phyloP scores from a whole-genome alignment of 1,140 invertebrate species.

The Stratiolaelaps scimitus region DNA sequence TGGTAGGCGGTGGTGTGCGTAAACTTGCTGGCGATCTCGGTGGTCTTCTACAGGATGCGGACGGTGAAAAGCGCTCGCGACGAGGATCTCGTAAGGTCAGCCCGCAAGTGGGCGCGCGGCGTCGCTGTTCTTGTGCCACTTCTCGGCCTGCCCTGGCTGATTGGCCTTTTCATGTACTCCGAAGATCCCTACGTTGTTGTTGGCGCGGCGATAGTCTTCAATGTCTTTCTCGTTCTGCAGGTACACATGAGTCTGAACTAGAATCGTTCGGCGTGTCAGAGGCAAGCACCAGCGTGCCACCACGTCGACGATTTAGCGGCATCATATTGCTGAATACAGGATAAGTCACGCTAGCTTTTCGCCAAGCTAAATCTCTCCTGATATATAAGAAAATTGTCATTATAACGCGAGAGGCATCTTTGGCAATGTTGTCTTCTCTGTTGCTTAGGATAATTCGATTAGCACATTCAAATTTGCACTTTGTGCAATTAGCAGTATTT shows the following conservation, averaged over 20 bases:
- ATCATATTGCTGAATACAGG: no score
- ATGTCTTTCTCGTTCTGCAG: slow-evolving; percentile 14
- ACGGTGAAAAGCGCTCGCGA: background rate
- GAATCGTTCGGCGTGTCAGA: no score
- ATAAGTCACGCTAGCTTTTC: no score
- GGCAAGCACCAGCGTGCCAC: no score
- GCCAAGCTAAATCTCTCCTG: no score
- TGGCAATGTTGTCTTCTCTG: no score
- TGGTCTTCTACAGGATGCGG: slow-evolving; percentile 20
- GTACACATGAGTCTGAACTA: background rate
- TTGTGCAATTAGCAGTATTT: background rate
- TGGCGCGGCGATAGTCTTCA: slow-evolving; percentile 1
- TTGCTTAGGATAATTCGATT: no score
- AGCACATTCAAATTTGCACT: no score
- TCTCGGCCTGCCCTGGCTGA: background rate
- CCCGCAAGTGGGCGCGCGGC: slow-evolving; percentile 6
- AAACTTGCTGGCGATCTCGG: background rate
- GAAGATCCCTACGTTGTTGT: slow-evolving; percentile 4
- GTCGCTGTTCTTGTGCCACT: slow-evolving; percentile 21
- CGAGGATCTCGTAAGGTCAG: slow-evolving; percentile 18
- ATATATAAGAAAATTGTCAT: no score
- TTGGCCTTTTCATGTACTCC: slow-evolving; percentile 15
- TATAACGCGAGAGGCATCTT: no score
- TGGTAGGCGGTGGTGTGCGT: background rate
- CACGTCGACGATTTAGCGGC: no score